Evolutionary conservation across 1,140 invertebrate genomes (phyloP).

Genomic region (Euborellia annulipes): DNA sequence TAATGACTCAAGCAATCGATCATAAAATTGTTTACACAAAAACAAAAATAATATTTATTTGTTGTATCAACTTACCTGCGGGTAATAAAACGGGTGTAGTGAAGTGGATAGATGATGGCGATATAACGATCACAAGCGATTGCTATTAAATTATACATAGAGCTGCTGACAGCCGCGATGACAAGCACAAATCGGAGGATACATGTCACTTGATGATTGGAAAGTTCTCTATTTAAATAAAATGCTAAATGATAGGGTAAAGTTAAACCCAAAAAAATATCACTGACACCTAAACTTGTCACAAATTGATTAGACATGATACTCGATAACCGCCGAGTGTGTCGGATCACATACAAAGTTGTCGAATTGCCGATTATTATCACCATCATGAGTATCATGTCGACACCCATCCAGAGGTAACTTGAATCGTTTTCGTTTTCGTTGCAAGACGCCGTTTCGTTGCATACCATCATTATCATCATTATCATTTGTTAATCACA

Average conservation of each 20-base stretch:
- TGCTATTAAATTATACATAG: conserved; percentile 64
- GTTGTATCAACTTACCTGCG: conserved; percentile 15
- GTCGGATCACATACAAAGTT: conserved; percentile 49
- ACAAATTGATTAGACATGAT: conserved; percentile 55
- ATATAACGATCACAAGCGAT: conserved; percentile 71
- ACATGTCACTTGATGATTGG: conserved; percentile 38
- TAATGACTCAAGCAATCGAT: too few relatives aligned
- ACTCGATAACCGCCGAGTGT: conserved; percentile 42
- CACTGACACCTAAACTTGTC: conserved; percentile 52
- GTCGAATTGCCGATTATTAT: conserved; percentile 53
- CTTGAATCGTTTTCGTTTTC: not conserved
- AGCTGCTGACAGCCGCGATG: conserved; percentile 51
- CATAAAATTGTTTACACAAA: too few relatives aligned
- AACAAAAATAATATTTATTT: too few relatives aligned
- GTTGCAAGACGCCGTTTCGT: too few relatives aligned
- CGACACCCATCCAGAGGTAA: conserved; percentile 38
- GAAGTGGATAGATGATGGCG: conserved; percentile 65
- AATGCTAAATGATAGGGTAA: conserved; percentile 58
- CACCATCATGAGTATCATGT: conserved; percentile 41
- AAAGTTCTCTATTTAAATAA: conserved; percentile 40
- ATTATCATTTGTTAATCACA: too few relatives aligned
- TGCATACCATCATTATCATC: too few relatives aligned
- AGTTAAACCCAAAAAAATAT: conserved; percentile 51
- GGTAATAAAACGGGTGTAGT: conserved; percentile 36
- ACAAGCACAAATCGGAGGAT: conserved; percentile 52